Percentiles rank a stretch among this genome's conserved stretches.
Evolutionary conservation across 2,888 invertebrate genomes (phyloP).

Genomic region (Ichneumon xanthorius): DNA sequence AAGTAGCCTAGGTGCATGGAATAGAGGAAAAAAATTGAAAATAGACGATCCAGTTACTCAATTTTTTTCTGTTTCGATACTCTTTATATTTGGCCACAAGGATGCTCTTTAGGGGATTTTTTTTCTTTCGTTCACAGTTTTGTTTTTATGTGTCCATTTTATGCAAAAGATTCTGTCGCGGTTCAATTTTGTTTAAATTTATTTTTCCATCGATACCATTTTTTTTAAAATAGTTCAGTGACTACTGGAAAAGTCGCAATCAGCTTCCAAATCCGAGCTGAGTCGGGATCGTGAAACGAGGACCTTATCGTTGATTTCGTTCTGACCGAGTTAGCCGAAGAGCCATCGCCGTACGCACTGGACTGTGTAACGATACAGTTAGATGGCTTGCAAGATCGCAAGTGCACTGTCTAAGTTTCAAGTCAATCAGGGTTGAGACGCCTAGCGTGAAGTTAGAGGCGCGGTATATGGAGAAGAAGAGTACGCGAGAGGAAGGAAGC

Average conservation of each 20-base stretch:
- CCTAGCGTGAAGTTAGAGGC: slow-evolving; percentile 40
- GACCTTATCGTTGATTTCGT: slow-evolving; percentile 18
- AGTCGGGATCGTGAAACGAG: not conserved
- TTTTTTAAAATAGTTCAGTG: not conserved
- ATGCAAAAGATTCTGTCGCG: not conserved
- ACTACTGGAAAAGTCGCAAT: not conserved
- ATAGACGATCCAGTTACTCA: not conserved
- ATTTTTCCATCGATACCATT: not conserved
- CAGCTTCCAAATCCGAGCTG: not conserved
- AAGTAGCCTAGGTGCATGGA: slow-evolving; percentile 9
- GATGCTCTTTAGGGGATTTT: not conserved
- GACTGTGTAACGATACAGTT: slow-evolving; percentile 46
- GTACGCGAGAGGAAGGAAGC: slow-evolving; percentile 9
- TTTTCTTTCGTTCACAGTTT: not conserved
- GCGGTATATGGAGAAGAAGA: slow-evolving; percentile 29
- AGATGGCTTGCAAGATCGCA: slow-evolving; percentile 19
- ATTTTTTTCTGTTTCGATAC: not conserved
- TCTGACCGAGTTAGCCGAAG: slow-evolving; percentile 32
- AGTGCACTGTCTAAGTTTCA: slow-evolving; percentile 43
- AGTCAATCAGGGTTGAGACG: slow-evolving; percentile 55
- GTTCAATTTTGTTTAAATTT: not conserved
- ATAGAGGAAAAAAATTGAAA: not conserved
- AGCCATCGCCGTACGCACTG: slow-evolving; percentile 39
- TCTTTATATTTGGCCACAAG: not conserved
- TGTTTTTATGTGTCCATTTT: not conserved